Conservation (phyloP, 2,888 invertebrate species). For the Cantharis lateralis region DNA sequence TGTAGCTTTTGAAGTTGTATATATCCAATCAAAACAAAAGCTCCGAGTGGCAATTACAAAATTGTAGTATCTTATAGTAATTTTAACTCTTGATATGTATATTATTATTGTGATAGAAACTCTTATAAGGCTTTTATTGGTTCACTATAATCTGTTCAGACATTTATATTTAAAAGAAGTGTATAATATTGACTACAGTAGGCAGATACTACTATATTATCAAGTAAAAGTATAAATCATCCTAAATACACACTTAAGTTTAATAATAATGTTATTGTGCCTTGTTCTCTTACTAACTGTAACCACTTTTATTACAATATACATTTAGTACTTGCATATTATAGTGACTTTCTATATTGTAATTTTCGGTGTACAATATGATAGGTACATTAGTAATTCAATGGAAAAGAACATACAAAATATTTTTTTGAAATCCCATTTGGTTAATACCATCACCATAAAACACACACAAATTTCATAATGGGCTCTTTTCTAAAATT, state of each 20-base stretch:
- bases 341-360: not conserved
- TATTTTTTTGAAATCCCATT: no score
- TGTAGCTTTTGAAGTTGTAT: no score
- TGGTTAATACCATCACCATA: no score
- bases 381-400: not conserved
- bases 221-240: not conserved
- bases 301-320: not conserved
- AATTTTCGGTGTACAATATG: not conserved
- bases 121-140: not conserved
- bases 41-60: not conserved
- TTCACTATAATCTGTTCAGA: not conserved
- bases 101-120: not conserved
- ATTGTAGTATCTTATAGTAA: not conserved
- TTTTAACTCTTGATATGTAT: not conserved
- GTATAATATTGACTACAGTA: not conserved
- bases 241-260: not conserved
- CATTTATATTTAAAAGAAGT: not conserved
- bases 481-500: no score
- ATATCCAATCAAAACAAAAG: not conserved
- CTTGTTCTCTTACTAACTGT: not conserved
- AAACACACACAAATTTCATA: no score
- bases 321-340: not conserved
- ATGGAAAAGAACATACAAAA: not conserved
- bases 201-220: not conserved
- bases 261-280: not conserved